Conservation (phyloP, 2,888 invertebrate genomes). For the Drosophila kambysellisi region DNA sequence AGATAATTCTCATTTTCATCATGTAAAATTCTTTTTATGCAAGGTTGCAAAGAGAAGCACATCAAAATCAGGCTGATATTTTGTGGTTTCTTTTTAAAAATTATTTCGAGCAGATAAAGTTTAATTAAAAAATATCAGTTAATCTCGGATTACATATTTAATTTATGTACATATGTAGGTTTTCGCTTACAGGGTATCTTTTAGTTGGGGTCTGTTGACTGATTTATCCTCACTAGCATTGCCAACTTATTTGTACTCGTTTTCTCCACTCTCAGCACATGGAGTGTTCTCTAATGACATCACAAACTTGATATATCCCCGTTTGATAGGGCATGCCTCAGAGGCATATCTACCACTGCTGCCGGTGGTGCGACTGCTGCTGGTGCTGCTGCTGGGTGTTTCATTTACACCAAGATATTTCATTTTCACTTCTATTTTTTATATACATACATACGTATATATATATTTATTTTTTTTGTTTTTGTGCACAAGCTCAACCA, state of each 20-base stretch:
- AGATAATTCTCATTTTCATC: neutral
- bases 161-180: neutral
- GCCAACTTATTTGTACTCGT: conserved; percentile 4
- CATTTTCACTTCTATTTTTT: conserved; percentile 40
- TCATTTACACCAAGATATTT: conserved; percentile 63
- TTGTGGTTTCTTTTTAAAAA: neutral
- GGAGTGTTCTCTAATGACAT: conserved; percentile 49
- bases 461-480: conserved; percentile 21
- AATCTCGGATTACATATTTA: neutral
- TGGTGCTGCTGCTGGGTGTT: conserved; percentile 38
- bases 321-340: conserved; percentile 42
- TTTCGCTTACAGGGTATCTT: conserved; percentile 3
- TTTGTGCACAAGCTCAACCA: conserved; percentile 24
- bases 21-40: neutral
- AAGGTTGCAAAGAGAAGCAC: neutral
- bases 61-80: neutral
- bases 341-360: conserved; percentile 11
- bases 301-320: conserved; percentile 49
- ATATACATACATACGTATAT: neutral
- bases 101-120: neutral
- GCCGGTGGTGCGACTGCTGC: neutral
- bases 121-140: neutral
- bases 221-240: neutral
- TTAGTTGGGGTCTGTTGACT: neutral
- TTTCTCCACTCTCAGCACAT: conserved; percentile 8